Conservation (phyloP, 2,113 vertebrate genomes). For the Propithecus coquereli region DNA sequence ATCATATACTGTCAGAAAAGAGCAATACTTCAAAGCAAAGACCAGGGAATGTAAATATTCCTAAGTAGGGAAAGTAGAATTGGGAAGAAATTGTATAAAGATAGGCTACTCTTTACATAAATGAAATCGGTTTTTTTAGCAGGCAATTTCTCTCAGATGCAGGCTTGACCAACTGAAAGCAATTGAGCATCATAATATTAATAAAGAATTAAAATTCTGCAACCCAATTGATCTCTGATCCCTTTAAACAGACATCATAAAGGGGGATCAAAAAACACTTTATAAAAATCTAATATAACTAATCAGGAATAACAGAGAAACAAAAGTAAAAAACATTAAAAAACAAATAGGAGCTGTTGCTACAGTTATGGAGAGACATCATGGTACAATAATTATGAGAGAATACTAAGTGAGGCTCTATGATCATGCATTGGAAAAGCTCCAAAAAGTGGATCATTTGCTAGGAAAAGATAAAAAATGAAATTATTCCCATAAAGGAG, state of each 20-base stretch:
- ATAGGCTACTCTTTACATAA: background rate
- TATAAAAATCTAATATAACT: background rate
- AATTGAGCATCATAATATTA: background rate
- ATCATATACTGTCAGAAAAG: background rate
- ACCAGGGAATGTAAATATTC: background rate
- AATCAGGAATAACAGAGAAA: constrained; percentile 10
- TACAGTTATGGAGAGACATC: background rate
- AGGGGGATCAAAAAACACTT: background rate
- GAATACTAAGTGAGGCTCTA: background rate
- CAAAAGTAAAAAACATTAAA: background rate
- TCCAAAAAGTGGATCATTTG: constrained; percentile 13
- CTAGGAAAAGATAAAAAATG: constrained; percentile 12
- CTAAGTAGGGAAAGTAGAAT: background rate
- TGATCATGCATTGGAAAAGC: constrained; percentile 15
- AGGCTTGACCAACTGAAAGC: background rate
- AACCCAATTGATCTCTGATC: background rate
- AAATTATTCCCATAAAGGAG: background rate
- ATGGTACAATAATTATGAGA: background rate
- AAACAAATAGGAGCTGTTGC: background rate
- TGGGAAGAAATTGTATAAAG: background rate
- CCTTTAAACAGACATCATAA: background rate
- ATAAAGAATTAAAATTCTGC: background rate
- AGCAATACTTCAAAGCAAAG: background rate
- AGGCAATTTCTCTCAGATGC: background rate
- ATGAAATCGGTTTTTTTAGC: background rate